Evolutionary conservation across 2,113 vertebrate genomes (phyloP), one percentile per base, ranked within the genome.

Genomic region (Hydrochoerus hydrochaeris): DNA sequence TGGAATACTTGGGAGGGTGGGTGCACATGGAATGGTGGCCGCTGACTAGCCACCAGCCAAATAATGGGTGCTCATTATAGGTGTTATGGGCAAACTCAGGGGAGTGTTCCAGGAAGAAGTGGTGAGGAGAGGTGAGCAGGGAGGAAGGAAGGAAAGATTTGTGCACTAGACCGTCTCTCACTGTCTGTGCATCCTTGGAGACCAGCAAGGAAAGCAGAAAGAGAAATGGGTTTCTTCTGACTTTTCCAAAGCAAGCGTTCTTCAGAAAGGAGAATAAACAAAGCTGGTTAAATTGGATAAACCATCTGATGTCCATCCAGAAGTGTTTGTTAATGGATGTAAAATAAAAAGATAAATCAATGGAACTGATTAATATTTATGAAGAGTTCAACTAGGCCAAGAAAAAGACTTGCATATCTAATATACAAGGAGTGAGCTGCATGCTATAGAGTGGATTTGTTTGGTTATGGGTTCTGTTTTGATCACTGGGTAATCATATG

Each of bases 41-140:
- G 3, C 62, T 1, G 10, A 10, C 22, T 38, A 49, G 57, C 28
- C n/a, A 10, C 22, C 3, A 2, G 44, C 3, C 7, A 0, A 38
- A 13, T 20, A 69, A 24, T 7, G 17, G 88, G 54, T 0, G 0
- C n/a, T 38, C 54, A n/a, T 41, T 35, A 17, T 57, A 57, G 16
- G n/a, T 11, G 7, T 14, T 7, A 12, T 22, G 12, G 4, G 5
- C 3, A 28, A 10, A 67, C 24, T 57, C 44, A n/a, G 38, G n/a
- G 54, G 54, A 38, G 10, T 4, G n/a, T 13, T n/a, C 57, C 44
- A 19, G 38, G 49, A 20, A 60, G 5, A 91, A 73, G 58, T 67
- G 67, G 49, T 49, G 24, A 54, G 63, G 65, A 8, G 17, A 11
- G 1, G 44, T 41, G n/a, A 54, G 9, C 32, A 32, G 26, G 17